phyloP scores from a whole-genome alignment of 1,140 invertebrate genomes.

The Zaprionus ornatus region DNA sequence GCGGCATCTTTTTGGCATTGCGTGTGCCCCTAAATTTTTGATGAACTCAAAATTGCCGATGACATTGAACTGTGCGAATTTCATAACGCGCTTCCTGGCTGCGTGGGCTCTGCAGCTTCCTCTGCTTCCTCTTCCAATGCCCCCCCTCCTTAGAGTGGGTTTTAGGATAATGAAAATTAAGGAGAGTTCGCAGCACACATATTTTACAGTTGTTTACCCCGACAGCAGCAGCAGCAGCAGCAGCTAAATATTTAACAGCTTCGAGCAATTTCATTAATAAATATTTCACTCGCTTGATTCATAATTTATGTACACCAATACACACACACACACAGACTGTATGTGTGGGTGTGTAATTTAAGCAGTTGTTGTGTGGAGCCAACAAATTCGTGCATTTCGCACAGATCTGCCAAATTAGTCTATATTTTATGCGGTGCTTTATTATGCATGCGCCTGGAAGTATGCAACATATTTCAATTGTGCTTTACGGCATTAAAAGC shows the following conservation, averaged over 20 bases:
- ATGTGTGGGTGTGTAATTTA: constrained; percentile 23
- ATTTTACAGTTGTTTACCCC: constrained; percentile 55
- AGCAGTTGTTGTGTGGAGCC: constrained; percentile 19
- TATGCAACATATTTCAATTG: constrained; percentile 53
- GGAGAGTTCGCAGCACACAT: constrained; percentile 37
- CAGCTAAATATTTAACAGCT: constrained; percentile 72
- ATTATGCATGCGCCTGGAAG: constrained; percentile 45
- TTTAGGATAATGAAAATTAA: constrained; percentile 45
- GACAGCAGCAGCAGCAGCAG: not conserved
- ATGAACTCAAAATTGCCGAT: constrained; percentile 74
- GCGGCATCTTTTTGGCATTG: constrained; percentile 51
- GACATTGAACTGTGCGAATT: constrained; percentile 64
- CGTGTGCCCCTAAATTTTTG: constrained; percentile 65
- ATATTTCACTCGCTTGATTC: constrained; percentile 57
- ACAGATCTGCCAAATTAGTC: constrained; percentile 64
- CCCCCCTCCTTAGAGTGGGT: not conserved
- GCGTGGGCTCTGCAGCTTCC: not conserved
- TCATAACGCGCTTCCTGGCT: constrained; percentile 16
- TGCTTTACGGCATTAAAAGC: constrained; percentile 35
- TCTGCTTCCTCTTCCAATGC: not conserved
- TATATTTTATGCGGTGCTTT: constrained; percentile 48
- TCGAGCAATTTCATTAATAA: constrained; percentile 72
- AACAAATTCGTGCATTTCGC: constrained; percentile 35
- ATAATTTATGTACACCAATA: constrained; percentile 49
- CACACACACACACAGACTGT: not conserved